phyloP scores from a whole-genome alignment of 1,140 invertebrate species.

The Papilio polytes region DNA sequence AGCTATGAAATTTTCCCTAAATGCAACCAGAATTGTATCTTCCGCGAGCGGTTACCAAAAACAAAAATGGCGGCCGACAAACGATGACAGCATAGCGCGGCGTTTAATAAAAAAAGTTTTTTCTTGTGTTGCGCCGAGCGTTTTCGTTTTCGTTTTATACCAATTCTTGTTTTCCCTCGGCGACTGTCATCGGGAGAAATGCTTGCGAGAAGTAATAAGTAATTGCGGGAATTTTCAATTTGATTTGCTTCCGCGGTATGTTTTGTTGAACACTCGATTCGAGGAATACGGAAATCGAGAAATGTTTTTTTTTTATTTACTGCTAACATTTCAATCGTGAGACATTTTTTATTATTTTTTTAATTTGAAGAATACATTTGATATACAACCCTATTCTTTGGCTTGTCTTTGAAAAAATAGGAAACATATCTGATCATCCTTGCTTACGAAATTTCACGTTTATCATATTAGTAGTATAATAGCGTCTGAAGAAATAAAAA shows the following conservation, averaged over 20 bases:
- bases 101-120: slow-evolving; percentile 10
- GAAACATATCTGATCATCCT: background rate
- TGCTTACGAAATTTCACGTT: background rate
- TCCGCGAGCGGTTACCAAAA: background rate
- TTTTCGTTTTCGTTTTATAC: slow-evolving; percentile 21
- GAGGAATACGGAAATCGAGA: background rate
- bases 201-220: background rate
- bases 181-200: slow-evolving; percentile 7
- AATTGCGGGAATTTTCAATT: background rate
- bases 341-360: background rate
- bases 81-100: slow-evolving; percentile 1
- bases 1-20: slow-evolving; percentile 18
- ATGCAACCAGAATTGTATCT: background rate
- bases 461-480: background rate
- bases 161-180: slow-evolving; percentile 14
- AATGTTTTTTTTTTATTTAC: background rate
- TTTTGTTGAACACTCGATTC: background rate
- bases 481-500: slow-evolving; percentile 12
- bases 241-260: background rate
- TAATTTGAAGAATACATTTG: background rate
- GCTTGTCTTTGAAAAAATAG: background rate
- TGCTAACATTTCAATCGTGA: background rate
- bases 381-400: background rate
- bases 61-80: slow-evolving; percentile 4
- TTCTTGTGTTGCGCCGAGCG: slow-evolving; percentile 12